Base-by-base conservation (phyloP, 1,140 invertebrate genomes). In the Ostrea edulis region DNA sequence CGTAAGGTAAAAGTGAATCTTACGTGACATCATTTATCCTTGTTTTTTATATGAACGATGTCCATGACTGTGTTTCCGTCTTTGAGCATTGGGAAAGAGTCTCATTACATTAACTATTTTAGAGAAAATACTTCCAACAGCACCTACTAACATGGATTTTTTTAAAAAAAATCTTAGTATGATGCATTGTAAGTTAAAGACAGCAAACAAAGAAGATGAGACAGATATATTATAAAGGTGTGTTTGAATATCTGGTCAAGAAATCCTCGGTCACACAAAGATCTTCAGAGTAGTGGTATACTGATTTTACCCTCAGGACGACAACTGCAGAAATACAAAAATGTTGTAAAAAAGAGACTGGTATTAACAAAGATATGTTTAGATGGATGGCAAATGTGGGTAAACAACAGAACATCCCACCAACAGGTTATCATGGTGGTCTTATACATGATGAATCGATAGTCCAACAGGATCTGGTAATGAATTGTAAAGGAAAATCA, bases 401-500 rank as follows among this genome's bases (percentile, higher is more conserved):
- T 53, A 81, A 71, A 29, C 65, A 81, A 54, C 65, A 54, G 20
- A 29, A 55, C 8, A 22, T 84, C 51, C 62, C 58, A 11, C 35
- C 29, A 29, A 71, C 83, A 8, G 87, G 87, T 17, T 84, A 85
- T 54, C 84, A 87, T 77, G 87, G 82, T 44, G 82, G 82, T 22
- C 20, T 88, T n/a, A 52, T 88, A n/a, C 83, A 88, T 58, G 83
- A 88, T n/a, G 87, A 88, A 35, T 77, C 71, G 0, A 81, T 65
- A 82, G 77, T 88, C 9, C 87, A 86, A 44, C 83, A 88, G 17
- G 87, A 82, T 52, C 17, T 88, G 2, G 83, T 85, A 0, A 55
- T 88, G 12, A 88, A 88, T 55, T 25, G 14, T 8, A 88, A 88
- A 35, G 87, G 87, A 11, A 82, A 71, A 22, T 52, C 82, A 82